Percentiles rank a stretch among this genome's conserved stretches.
Evolutionary conservation across 1,140 invertebrate genomes (phyloP).

Genomic region (Chironomus striatipennis): DNA sequence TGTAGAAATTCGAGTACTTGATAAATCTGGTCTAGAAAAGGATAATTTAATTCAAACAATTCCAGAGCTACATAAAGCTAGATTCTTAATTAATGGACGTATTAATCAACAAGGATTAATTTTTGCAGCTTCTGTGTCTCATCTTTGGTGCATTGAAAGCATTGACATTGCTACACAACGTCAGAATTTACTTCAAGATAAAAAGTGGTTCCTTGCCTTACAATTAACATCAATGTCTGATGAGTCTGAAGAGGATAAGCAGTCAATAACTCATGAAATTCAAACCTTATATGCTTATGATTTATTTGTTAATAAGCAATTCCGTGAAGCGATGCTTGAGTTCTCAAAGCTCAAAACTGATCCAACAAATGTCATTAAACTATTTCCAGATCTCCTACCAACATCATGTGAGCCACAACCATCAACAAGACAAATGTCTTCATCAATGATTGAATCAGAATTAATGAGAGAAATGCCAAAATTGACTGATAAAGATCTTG

Average conservation of each 20-base stretch:
- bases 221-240: slow-evolving; percentile 85
- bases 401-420: slow-evolving; percentile 45
- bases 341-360: slow-evolving; percentile 84
- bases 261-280: slow-evolving; percentile 74
- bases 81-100: slow-evolving; percentile 43
- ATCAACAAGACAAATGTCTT: slow-evolving; percentile 38
- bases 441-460: background rate
- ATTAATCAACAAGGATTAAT: slow-evolving; percentile 65
- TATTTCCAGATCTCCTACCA: slow-evolving; percentile 78
- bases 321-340: slow-evolving; percentile 81
- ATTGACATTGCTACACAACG: slow-evolving; percentile 75
- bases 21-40: slow-evolving; percentile 53
- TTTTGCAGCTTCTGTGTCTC: slow-evolving; percentile 75
- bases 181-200: slow-evolving; percentile 68
- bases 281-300: slow-evolving; percentile 85
- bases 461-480: slow-evolving; percentile 42
- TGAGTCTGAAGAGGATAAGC: slow-evolving; percentile 70
- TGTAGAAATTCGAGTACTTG: slow-evolving; percentile 73
- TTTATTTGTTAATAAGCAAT: slow-evolving; percentile 80
- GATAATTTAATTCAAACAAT: slow-evolving; percentile 67
- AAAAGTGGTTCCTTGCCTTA: slow-evolving; percentile 90
- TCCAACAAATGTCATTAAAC: slow-evolving; percentile 86
- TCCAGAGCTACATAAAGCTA: slow-evolving; percentile 56
- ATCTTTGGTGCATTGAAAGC: slow-evolving; percentile 76
- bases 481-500: slow-evolving; percentile 74